Percentiles rank a stretch among this genome's conserved stretches.
Evolutionary conservation across 2,888 invertebrate species (phyloP).

Genomic region (Rhingia rostrata): DNA sequence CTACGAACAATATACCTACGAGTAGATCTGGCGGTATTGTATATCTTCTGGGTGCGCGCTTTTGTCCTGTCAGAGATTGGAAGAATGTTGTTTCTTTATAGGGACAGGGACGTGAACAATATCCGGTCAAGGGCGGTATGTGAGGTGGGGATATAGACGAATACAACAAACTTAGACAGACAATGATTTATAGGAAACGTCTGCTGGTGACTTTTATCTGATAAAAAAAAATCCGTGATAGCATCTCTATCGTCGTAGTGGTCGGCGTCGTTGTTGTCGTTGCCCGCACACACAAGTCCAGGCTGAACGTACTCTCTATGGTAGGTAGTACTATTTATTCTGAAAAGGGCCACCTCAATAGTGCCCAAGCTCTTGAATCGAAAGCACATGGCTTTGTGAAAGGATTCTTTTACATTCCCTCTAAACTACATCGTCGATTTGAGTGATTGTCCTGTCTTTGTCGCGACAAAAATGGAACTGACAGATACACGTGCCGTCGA

Average conservation of each 20-base stretch:
- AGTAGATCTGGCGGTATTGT: background rate
- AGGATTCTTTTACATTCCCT: background rate
- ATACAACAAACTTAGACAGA: constrained; percentile 46
- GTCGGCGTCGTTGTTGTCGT: no score
- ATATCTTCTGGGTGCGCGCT: constrained; percentile 7
- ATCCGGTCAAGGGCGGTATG: constrained; percentile 43
- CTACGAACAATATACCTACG: background rate
- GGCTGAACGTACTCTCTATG: background rate
- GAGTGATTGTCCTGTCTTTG: no score
- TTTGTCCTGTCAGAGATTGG: constrained; percentile 40
- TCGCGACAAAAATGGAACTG: no score
- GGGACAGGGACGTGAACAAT: constrained; percentile 51
- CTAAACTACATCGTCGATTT: no score
- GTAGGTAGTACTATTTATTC: background rate
- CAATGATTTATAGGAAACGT: constrained; percentile 70
- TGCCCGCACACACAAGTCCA: background rate
- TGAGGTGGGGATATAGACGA: constrained; percentile 1
- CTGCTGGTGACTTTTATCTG: constrained; percentile 69
- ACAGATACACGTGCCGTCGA: no score
- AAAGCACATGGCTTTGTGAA: background rate
- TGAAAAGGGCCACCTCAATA: background rate
- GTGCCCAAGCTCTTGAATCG: background rate
- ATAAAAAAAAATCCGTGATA: constrained; percentile 55
- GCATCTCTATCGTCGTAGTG: background rate
- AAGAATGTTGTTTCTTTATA: constrained; percentile 51